Evolutionary conservation across 2,888 invertebrate species (phyloP).

Genomic region (Marasmarcha lunaedactyla): DNA sequence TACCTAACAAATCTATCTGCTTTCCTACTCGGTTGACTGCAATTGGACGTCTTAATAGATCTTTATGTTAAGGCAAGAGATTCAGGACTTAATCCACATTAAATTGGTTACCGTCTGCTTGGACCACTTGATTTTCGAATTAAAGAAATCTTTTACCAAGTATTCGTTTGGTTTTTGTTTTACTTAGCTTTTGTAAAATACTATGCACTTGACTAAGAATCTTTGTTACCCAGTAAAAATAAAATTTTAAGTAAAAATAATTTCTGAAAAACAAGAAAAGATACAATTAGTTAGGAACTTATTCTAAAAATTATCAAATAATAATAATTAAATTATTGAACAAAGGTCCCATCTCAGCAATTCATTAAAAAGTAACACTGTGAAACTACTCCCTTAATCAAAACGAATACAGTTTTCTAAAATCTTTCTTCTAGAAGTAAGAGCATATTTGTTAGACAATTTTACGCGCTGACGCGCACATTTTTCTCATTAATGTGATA

Average conservation of each 20-base stretch:
- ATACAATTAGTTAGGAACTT: too few species aligned
- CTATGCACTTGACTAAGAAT: too few species aligned
- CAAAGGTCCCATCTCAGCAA: too few species aligned
- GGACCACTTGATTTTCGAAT: constrained; percentile 28
- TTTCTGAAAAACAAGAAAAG: too few species aligned
- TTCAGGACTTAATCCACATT: constrained; percentile 34
- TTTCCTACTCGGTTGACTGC: not conserved
- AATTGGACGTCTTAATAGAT: not conserved
- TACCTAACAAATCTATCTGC: not conserved
- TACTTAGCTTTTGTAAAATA: not conserved
- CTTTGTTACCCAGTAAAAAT: too few species aligned
- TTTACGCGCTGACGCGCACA: constrained; percentile 34
- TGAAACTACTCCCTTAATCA: too few species aligned
- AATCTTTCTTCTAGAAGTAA: constrained; percentile 21
- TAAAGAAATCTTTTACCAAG: constrained; percentile 24
- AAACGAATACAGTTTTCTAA: too few species aligned
- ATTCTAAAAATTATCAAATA: constrained; percentile 11
- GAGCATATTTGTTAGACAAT: constrained; percentile 41
- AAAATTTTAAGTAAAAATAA: too few species aligned
- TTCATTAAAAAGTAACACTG: too few species aligned
- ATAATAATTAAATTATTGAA: too few species aligned
- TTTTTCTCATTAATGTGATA: constrained; percentile 21
- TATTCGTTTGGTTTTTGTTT: constrained; percentile 23
- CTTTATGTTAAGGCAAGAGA: constrained; percentile 23
- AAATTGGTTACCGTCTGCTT: constrained; percentile 38